Evolutionary conservation across 1,140 invertebrate species (phyloP).

Genomic region (Diachasmimorpha longicaudata): DNA sequence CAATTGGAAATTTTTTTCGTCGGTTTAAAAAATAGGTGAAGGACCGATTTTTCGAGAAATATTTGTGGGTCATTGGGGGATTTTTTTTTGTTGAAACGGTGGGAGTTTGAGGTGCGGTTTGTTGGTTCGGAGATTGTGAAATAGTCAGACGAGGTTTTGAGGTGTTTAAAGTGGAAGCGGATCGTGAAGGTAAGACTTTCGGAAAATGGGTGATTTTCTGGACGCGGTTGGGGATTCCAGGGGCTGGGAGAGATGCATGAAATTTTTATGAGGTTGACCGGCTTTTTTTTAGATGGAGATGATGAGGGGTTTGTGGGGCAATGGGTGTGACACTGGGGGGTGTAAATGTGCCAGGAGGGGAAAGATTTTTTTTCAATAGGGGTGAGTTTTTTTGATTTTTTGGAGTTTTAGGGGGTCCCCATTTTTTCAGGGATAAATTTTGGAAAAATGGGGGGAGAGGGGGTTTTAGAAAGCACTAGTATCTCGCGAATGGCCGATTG

Average conservation of each 20-base stretch:
- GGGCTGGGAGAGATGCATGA: neutral
- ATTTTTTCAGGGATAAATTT: too few relatives aligned
- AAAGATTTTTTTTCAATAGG: neutral
- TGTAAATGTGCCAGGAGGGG: neutral
- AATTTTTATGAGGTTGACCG: neutral
- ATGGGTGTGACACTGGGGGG: neutral
- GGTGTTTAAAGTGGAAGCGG: neutral
- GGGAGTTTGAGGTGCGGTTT: neutral
- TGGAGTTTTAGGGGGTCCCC: too few relatives aligned
- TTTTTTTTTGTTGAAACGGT: neutral
- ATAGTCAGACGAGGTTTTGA: neutral
- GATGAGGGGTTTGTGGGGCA: neutral
- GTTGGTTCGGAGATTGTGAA: neutral
- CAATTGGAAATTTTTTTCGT: neutral
- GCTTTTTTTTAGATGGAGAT: neutral
- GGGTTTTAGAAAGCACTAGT: too few relatives aligned
- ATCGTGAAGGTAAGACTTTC: neutral
- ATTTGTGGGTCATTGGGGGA: neutral
- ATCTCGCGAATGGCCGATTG: too few relatives aligned
- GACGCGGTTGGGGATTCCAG: neutral
- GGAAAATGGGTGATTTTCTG: neutral
- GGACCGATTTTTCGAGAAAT: neutral
- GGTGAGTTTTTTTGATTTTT: neutral
- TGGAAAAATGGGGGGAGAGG: too few relatives aligned
- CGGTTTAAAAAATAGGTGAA: neutral